Percentiles rank a stretch among this genome's conserved stretches.
phyloP scores from a whole-genome alignment of 2,113 vertebrate species.

The Xiphophorus hellerii region DNA sequence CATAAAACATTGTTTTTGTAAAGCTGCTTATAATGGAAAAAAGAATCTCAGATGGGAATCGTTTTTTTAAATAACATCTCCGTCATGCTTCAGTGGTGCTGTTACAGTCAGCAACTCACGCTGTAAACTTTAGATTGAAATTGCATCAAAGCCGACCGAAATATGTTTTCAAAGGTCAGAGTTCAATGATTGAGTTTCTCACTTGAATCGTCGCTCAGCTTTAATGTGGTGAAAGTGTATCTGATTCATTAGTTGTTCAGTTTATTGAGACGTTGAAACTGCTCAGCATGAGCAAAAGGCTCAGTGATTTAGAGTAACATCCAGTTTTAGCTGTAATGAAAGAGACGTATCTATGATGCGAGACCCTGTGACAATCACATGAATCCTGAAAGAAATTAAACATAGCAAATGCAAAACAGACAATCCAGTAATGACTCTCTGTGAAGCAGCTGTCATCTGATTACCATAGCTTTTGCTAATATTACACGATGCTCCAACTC shows the following conservation, averaged over 20 bases:
- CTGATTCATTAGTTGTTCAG: neutral
- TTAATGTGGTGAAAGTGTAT: neutral
- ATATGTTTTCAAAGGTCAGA: neutral
- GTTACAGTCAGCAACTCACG: neutral
- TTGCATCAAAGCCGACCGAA: neutral
- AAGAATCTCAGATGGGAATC: neutral
- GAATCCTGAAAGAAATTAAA: neutral
- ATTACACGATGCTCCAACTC: neutral
- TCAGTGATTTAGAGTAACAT: neutral
- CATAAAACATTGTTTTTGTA: neutral
- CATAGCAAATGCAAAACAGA: neutral
- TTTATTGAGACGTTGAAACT: neutral
- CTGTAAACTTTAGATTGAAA: neutral
- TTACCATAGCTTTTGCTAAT: neutral
- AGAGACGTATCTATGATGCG: neutral
- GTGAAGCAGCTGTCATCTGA: neutral
- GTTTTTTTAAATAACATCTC: neutral
- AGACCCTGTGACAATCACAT: neutral
- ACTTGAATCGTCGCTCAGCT: neutral
- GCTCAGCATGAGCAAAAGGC: neutral
- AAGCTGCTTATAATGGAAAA: conserved; percentile 4
- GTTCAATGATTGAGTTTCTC: conserved; percentile 10
- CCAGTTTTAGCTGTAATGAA: neutral
- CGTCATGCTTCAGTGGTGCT: neutral
- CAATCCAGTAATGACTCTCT: neutral